Evolutionary conservation across 2,888 invertebrate genomes (phyloP).

Genomic region (Acrocera orbiculus): DNA sequence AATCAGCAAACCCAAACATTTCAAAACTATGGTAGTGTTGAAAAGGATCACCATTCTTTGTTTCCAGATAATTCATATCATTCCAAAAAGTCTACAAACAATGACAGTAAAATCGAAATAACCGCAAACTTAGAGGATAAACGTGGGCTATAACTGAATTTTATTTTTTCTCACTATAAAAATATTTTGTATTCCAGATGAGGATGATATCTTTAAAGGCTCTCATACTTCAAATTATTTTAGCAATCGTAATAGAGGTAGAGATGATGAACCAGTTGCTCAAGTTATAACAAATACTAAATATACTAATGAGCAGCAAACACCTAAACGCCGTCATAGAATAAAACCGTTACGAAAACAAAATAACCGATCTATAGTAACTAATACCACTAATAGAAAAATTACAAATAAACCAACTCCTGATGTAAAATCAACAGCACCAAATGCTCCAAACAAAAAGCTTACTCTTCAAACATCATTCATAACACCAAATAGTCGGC

Average conservation of each 20-base stretch:
- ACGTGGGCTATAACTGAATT: no score
- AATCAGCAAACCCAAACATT: no score
- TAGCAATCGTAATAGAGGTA: conserved; percentile 42
- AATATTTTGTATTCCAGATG: conserved; percentile 21
- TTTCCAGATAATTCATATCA: no score
- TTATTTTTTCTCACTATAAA: conserved; percentile 12
- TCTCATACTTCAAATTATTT: conserved; percentile 63
- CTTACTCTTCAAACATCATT: conserved; percentile 24
- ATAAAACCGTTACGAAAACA: conserved; percentile 6
- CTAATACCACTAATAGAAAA: conserved; percentile 6
- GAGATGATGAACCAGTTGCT: conserved; percentile 38
- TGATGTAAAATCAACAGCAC: conserved; percentile 18
- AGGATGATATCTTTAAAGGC: conserved; percentile 46
- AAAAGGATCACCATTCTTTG: background rate
- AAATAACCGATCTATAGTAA: conserved; percentile 8
- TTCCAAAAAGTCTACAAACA: no score
- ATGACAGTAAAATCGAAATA: no score
- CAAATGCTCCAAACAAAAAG: no score
- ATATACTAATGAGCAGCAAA: conserved; percentile 13
- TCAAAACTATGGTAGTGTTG: no score
- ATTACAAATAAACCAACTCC: conserved; percentile 4
- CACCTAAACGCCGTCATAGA: conserved; percentile 6
- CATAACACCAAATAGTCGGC: conserved; percentile 19
- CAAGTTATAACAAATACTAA: conserved; percentile 17
- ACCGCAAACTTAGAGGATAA: no score